Percentiles rank a stretch among this genome's conserved stretches.
phyloP scores from a whole-genome alignment of 2,113 vertebrate genomes.

The Crotalus viridis region DNA sequence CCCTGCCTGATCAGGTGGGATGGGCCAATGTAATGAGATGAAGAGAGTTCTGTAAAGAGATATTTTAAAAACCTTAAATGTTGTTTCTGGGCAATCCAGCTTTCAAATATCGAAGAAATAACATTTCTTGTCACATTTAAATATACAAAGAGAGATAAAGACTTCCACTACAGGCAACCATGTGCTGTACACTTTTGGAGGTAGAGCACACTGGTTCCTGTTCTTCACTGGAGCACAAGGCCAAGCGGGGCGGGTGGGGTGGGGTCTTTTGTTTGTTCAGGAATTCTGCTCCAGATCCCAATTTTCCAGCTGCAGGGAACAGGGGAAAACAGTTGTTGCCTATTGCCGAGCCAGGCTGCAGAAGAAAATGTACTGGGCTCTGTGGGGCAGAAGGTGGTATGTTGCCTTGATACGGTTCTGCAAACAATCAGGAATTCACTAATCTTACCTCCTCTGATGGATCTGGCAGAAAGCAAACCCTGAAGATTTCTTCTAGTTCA shows the following conservation, averaged over 20 bases:
- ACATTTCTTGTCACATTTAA: background rate
- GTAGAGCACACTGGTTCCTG: background rate
- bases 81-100: background rate
- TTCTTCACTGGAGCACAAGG: background rate
- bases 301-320: background rate
- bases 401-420: background rate
- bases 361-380: background rate
- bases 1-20: too few species aligned
- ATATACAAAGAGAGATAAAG: background rate
- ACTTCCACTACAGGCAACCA: background rate
- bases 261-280: background rate
- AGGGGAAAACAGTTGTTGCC: background rate
- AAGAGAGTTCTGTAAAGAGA: too few species aligned
- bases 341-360: background rate
- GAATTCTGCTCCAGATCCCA: background rate
- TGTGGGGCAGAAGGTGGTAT: background rate
- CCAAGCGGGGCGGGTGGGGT: background rate
- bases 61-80: background rate
- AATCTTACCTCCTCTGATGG: background rate
- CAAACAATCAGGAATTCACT: background rate
- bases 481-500: background rate
- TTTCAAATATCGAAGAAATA: background rate
- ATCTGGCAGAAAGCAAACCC: background rate
- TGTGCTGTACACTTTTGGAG: background rate
- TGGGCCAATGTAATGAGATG: too few species aligned